Conservation (phyloP, 2,888 invertebrate species). For the Xestobium rufovillosum region DNA sequence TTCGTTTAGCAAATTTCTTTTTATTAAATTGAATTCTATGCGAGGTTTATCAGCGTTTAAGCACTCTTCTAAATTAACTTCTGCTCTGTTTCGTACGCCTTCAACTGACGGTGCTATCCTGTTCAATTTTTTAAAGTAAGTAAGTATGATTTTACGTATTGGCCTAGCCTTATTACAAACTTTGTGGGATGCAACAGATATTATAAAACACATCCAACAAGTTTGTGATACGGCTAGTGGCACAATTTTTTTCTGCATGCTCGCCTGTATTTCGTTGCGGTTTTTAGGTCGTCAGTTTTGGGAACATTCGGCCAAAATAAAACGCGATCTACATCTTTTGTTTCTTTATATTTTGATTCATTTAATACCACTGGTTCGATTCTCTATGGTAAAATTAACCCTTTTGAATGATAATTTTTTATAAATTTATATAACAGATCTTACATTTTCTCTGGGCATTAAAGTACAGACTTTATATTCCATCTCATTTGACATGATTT, state of each 20-base stretch:
- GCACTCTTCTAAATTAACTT: constrained; percentile 24
- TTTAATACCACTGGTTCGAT: constrained; percentile 26
- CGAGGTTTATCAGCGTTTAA: constrained; percentile 26
- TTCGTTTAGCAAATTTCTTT: constrained; percentile 29
- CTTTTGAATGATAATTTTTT: background rate
- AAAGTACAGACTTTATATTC: constrained; percentile 31
- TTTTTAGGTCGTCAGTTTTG: constrained; percentile 25
- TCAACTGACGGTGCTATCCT: constrained; percentile 24
- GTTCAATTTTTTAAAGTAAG: constrained; percentile 11
- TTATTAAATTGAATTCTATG: constrained; percentile 36
- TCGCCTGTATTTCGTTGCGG: constrained; percentile 29
- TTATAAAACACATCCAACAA: too few relatives aligned
- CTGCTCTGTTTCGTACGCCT: constrained; percentile 28
- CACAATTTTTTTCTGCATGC: background rate
- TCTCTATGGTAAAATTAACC: constrained; percentile 13
- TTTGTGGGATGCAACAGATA: too few relatives aligned
- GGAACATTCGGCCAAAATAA: constrained; percentile 32
- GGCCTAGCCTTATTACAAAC: too few relatives aligned
- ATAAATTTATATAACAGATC: constrained; percentile 12
- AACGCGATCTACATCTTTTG: constrained; percentile 23
- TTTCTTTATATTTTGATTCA: constrained; percentile 25
- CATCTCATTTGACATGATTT: constrained; percentile 28
- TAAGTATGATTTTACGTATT: constrained; percentile 5
- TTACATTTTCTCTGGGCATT: constrained; percentile 26
- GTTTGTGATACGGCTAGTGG: too few relatives aligned